Percentiles rank a stretch among this genome's conserved stretches.
phyloP scores from a whole-genome alignment of 2,113 vertebrate genomes.

The Vidua chalybeata region DNA sequence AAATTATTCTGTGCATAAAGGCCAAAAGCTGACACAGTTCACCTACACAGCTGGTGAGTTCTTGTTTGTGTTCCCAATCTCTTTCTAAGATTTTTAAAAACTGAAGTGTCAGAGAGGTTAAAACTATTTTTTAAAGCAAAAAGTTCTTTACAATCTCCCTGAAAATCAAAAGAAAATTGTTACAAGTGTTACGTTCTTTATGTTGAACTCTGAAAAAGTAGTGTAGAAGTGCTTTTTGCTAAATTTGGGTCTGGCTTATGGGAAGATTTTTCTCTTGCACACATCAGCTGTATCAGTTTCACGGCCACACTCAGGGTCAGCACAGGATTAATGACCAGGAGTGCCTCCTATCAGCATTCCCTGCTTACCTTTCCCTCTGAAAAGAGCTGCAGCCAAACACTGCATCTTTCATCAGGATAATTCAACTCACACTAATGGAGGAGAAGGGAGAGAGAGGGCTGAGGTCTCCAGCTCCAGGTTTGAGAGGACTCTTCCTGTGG shows the following conservation, averaged over 20 bases:
- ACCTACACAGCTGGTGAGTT: not conserved
- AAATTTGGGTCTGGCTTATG: not conserved
- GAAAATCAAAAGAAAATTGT: slow-evolving; percentile 37
- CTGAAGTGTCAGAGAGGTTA: slow-evolving; percentile 28
- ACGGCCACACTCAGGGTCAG: not conserved
- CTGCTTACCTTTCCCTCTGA: not conserved
- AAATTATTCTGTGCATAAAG: not conserved
- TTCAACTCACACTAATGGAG: not conserved
- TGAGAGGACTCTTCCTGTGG: not conserved
- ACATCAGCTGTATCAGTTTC: not conserved
- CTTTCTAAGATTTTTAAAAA: slow-evolving; percentile 16
- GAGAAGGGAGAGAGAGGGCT: not conserved
- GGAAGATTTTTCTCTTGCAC: not conserved
- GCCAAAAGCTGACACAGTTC: not conserved
- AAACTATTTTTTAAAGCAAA: slow-evolving; percentile 34
- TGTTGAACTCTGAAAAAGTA: not conserved
- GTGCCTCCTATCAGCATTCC: not conserved
- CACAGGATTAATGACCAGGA: not conserved
- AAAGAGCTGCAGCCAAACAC: not conserved
- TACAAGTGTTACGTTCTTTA: not conserved
- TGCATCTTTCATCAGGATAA: not conserved
- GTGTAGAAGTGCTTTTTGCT: not conserved
- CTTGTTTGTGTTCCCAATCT: slow-evolving; percentile 19
- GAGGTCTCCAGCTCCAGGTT: not conserved
- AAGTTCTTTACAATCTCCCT: slow-evolving; percentile 25